Percentiles rank a stretch among this genome's conserved stretches.
phyloP scores from a whole-genome alignment of 2,113 vertebrate genomes.

The Galbula dea region DNA sequence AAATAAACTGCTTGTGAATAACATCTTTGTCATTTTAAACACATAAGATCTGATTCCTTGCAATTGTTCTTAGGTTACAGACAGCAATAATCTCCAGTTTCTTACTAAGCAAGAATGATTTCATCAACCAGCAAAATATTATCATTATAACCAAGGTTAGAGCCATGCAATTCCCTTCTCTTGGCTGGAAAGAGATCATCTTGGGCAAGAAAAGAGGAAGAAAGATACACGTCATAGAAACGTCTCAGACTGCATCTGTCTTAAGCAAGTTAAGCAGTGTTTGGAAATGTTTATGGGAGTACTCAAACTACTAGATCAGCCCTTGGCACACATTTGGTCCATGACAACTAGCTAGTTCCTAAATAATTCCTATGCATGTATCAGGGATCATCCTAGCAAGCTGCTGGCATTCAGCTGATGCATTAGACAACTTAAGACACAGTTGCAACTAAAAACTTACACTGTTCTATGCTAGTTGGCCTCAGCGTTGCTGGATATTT shows the following conservation, averaged over 20 bases:
- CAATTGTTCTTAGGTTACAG: background rate
- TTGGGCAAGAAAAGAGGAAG: background rate
- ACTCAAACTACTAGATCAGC: background rate
- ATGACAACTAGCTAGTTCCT: background rate
- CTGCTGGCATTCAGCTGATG: background rate
- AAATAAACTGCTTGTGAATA: background rate
- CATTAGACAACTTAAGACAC: background rate
- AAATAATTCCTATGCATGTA: constrained; percentile 23
- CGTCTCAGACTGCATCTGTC: background rate
- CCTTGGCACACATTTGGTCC: background rate
- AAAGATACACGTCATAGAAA: background rate
- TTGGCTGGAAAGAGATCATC: background rate
- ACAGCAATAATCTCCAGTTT: background rate
- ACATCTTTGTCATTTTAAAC: background rate
- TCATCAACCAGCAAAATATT: background rate
- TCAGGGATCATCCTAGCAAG: background rate
- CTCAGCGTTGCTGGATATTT: background rate
- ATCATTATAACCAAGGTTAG: background rate
- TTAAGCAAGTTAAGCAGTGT: background rate
- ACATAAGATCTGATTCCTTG: background rate
- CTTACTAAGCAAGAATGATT: background rate
- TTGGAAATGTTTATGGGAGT: rapidly evolving
- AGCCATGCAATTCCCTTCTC: background rate
- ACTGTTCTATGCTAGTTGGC: background rate
- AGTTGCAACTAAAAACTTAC: background rate